phyloP scores from a whole-genome alignment of 2,113 vertebrate species.

The Eclectus roratus region DNA sequence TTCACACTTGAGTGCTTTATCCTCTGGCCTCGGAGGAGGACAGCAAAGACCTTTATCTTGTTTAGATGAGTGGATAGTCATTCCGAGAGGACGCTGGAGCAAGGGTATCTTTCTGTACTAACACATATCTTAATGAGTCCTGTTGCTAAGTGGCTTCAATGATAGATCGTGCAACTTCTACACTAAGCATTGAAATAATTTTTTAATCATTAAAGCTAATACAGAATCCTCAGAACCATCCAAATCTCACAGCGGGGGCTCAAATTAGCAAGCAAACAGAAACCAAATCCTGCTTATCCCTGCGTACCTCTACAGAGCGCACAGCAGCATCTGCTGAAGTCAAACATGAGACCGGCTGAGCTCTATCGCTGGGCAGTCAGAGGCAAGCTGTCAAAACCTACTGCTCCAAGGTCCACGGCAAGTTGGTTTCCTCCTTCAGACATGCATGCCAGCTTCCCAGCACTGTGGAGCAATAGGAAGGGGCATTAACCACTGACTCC shows the following conservation, averaged over 20 bases:
- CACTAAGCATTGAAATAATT: conserved; percentile 48
- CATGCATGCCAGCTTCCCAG: not conserved
- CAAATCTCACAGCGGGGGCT: conserved; percentile 50
- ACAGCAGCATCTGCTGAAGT: conserved; percentile 12
- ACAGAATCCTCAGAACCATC: conserved; percentile 41
- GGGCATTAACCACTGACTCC: not conserved
- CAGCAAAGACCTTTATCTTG: conserved; percentile 45
- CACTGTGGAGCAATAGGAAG: not conserved
- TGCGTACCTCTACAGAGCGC: conserved; percentile 22
- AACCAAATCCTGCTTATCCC: conserved; percentile 59
- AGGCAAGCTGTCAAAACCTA: not conserved
- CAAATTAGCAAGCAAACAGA: conserved; percentile 62
- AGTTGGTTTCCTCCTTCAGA: not conserved
- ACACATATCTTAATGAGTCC: conserved; percentile 25
- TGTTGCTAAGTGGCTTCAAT: conserved; percentile 34
- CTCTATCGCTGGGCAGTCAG: not conserved
- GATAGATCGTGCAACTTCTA: conserved; percentile 38
- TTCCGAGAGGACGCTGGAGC: not conserved
- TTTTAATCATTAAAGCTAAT: conserved; percentile 66
- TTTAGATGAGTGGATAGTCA: conserved; percentile 44
- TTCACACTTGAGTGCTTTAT: conserved; percentile 50
- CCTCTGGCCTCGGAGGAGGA: conserved; percentile 17
- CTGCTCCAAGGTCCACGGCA: not conserved
- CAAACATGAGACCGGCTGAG: not conserved
- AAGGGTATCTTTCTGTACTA: conserved; percentile 35